These are phyloP conservation scores for Staurois parvus DNA, from an alignment of 2,797 vertebrate species.

Conservation along the genomic window DNA sequence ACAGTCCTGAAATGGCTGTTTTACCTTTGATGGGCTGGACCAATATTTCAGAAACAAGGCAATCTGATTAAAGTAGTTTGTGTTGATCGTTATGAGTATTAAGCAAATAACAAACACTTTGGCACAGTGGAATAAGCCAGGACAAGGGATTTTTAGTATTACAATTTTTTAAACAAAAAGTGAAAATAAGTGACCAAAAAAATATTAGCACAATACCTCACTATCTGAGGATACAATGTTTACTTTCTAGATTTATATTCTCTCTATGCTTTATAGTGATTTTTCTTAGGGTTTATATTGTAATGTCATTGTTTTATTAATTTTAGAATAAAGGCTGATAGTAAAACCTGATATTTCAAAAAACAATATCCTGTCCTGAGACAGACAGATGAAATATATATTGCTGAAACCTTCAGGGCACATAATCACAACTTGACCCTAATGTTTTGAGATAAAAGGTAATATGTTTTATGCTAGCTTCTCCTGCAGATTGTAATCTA, in stretches of 20 bases:
- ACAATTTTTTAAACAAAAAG: too few relatives aligned
- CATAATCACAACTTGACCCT: constrained; percentile 9
- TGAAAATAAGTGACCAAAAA: background rate
- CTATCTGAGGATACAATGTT: too few relatives aligned
- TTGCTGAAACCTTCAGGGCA: constrained; percentile 2
- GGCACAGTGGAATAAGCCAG: background rate
- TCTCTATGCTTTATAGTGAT: background rate
- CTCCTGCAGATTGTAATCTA: constrained; percentile 35
- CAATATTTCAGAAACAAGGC: too few relatives aligned
- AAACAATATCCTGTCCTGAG: constrained; percentile 38
- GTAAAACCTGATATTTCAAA: constrained; percentile 13
- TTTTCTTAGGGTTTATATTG: background rate
- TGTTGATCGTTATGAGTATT: too few relatives aligned
- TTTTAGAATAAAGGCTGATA: background rate
- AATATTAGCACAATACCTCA: background rate
- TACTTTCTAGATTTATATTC: too few relatives aligned
- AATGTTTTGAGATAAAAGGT: constrained; percentile 16
- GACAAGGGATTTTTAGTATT: too few relatives aligned
- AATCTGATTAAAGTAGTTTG: too few relatives aligned
- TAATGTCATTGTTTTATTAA: background rate
- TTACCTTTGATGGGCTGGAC: too few relatives aligned
- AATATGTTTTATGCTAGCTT: constrained; percentile 8
- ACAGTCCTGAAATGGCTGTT: too few relatives aligned
- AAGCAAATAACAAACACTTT: too few relatives aligned
- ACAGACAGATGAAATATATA: constrained; percentile 25